These are phyloP conservation scores for Lycodopsis pacificus DNA, from an alignment of 2,797 vertebrate genomes.

Conservation along the genomic window DNA sequence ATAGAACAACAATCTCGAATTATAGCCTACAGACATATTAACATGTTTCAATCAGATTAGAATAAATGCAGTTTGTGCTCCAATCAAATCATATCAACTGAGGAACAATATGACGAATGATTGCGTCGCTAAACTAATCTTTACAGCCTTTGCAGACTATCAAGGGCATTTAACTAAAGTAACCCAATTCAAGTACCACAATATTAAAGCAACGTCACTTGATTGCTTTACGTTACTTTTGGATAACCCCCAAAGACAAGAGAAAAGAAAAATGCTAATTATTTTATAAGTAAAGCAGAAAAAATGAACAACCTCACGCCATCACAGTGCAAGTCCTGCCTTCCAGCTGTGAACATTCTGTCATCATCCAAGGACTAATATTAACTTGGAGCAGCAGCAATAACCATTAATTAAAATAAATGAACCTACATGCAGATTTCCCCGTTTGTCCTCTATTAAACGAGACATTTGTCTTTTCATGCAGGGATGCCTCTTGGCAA, in stretches of 20 bases:
- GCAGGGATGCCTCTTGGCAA: not conserved
- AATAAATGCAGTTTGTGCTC: not conserved
- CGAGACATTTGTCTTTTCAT: not conserved
- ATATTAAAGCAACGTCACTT: not conserved
- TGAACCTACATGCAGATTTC: not conserved
- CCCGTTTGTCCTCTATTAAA: not conserved
- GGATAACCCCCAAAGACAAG: not conserved
- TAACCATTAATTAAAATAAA: not conserved
- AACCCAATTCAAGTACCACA: not conserved
- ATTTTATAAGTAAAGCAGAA: not conserved
- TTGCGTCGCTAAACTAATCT: constrained; percentile 23
- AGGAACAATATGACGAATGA: constrained; percentile 18
- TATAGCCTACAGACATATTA: not conserved
- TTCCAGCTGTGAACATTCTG: not conserved
- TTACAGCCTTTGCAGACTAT: constrained; percentile 9
- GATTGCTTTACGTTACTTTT: not conserved
- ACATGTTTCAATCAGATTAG: constrained; percentile 9
- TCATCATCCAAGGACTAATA: not conserved
- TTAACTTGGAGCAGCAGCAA: not conserved
- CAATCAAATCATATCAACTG: constrained; percentile 7
- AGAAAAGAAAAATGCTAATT: not conserved
- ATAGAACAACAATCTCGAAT: constrained; percentile 7
- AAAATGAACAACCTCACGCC: not conserved
- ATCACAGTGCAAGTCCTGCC: not conserved
- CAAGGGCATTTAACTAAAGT: not conserved